phyloP scores from a whole-genome alignment of 2,888 invertebrate genomes.

The Drosophila leonis region DNA sequence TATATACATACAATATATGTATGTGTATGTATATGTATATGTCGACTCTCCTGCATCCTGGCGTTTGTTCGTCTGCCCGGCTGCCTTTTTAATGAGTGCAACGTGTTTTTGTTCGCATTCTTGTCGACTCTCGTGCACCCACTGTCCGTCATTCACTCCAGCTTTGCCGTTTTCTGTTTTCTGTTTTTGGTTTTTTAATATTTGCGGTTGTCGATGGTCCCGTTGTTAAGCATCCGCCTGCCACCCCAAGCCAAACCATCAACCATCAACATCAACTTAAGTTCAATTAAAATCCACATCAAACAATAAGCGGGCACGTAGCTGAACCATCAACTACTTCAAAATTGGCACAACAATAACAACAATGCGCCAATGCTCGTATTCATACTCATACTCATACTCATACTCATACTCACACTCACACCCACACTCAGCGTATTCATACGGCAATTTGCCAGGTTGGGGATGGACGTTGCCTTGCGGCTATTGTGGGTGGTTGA shows the following conservation, averaged over 20 bases:
- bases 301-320: constrained; percentile 84
- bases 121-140: constrained; percentile 53
- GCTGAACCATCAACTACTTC: constrained; percentile 70
- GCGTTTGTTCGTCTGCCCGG: constrained; percentile 5
- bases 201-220: constrained; percentile 69
- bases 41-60: constrained; percentile 7
- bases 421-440: constrained; percentile 13
- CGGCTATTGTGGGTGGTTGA: constrained; percentile 62
- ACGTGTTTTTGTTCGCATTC: constrained; percentile 77
- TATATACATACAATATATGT: neutral
- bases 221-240: constrained; percentile 62
- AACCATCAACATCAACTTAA: constrained; percentile 83
- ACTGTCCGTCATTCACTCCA: constrained; percentile 39
- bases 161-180: constrained; percentile 14
- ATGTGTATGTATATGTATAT: neutral
- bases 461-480: constrained; percentile 26
- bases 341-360: constrained; percentile 67
- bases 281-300: constrained; percentile 85
- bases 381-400: constrained; percentile 22
- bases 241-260: constrained; percentile 23
- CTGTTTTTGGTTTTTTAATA: constrained; percentile 63
- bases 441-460: constrained; percentile 16
- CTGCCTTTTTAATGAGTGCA: constrained; percentile 77
- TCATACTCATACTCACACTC: neutral
- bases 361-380: constrained; percentile 43